Evolutionary conservation across 2,113 vertebrate species (phyloP), one percentile per base, ranked within the genome.

Genomic region (Myotis davidii): DNA sequence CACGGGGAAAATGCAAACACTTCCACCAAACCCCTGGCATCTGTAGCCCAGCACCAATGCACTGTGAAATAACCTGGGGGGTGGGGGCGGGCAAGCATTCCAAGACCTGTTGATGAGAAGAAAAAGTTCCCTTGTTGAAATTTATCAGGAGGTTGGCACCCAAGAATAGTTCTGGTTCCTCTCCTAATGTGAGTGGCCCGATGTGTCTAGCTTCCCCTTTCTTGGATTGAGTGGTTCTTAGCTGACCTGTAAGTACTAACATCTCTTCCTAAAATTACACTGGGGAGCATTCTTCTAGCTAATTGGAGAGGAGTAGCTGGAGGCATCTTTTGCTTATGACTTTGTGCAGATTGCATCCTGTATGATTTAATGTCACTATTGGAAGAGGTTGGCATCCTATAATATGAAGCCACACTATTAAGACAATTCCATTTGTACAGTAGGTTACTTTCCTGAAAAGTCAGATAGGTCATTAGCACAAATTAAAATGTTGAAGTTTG

Each of bases 211-310:
- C 72, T 88, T 94, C 82, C 82, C 72, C 88, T 94, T 95, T 88
- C 94, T 96, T 27, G 82, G 96, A 97, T n/a, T 94, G 72, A 88
- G 89, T 92, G 90, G 92, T 84, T 94, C 96, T 92, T 97, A 96
- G 77, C 54, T 79, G 96, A 95, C 72, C 85, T 81, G 98, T 97
- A 98, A 98, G 98, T 98, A 98, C 73, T 77, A 64, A 91, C 7
- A 12, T 94, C 52, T 97, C 94, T 94, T 48, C n/a, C 82, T 92
- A 81, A 95, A 76, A 86, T 97, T 76, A 72, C 59, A 92, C 74
- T 34, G 67, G 91, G 91, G 48, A 88, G 76, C 79, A 94, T 94
- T 92, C 72, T 74, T 83, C 82, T 70, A 92, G 94, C 83, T 82
- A 93, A 37, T 89, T 90, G 92, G 64, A 96, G 42, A 97, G 50